Conservation (phyloP, 2,888 invertebrate species). For the Odontothrips loti region DNA sequence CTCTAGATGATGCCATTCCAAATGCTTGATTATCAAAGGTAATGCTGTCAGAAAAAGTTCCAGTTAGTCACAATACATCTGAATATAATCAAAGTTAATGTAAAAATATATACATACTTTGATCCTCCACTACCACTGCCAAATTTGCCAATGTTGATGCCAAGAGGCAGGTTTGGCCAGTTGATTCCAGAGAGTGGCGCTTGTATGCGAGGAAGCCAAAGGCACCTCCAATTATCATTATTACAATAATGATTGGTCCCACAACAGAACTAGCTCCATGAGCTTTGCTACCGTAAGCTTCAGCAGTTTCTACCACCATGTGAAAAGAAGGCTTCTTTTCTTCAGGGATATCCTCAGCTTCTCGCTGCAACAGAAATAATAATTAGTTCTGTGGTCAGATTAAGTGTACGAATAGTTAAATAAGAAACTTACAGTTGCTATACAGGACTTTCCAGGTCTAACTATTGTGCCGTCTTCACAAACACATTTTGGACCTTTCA, state of each 20-base stretch:
- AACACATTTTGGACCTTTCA: slow-evolving; percentile 52
- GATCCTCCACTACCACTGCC: not conserved
- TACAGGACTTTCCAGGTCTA: slow-evolving; percentile 44
- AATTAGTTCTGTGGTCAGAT: not conserved
- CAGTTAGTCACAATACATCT: too few relatives aligned
- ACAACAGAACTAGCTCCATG: slow-evolving; percentile 30
- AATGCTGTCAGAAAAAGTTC: slow-evolving; percentile 41
- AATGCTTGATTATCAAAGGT: slow-evolving; percentile 46
- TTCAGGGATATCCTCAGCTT: not conserved
- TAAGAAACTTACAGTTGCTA: not conserved
- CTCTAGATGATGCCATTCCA: slow-evolving; percentile 38
- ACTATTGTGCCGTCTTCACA: slow-evolving; percentile 54
- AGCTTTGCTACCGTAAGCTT: slow-evolving; percentile 32
- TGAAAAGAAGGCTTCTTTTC: not conserved
- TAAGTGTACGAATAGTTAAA: not conserved
- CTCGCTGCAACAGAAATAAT: not conserved
- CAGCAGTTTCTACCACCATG: slow-evolving; percentile 26
- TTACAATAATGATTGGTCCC: slow-evolving; percentile 38
- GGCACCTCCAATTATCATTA: slow-evolving; percentile 37
- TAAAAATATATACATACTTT: slow-evolving; percentile 34
- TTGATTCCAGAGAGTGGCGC: not conserved
- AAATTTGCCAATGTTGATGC: not conserved
- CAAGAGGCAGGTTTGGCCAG: slow-evolving; percentile 25
- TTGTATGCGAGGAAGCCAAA: slow-evolving; percentile 35
- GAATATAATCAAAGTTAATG: not conserved